Evolutionary conservation across 2,888 invertebrate genomes (phyloP).

Genomic region (Hemithea aestivaria): DNA sequence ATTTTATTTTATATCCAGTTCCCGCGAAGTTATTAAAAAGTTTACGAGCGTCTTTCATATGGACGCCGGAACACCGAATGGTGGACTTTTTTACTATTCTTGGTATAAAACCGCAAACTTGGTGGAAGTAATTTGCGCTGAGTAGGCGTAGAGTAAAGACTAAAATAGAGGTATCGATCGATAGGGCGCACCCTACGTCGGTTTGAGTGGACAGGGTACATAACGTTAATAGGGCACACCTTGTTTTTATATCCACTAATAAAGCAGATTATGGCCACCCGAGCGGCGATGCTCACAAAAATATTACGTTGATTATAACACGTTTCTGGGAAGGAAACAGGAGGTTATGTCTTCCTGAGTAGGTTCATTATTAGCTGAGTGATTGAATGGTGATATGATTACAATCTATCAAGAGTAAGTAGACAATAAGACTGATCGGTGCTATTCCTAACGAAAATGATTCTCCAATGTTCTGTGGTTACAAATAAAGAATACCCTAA

Average conservation of each 20-base stretch:
- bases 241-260: slow-evolving; percentile 49
- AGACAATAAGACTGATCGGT: too few species aligned
- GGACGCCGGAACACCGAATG: slow-evolving; percentile 13
- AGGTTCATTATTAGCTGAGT: too few species aligned
- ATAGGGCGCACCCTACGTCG: slow-evolving; percentile 49
- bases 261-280: slow-evolving; percentile 49
- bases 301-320: slow-evolving; percentile 17
- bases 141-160: slow-evolving; percentile 9
- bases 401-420: too few species aligned
- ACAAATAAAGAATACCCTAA: too few species aligned
- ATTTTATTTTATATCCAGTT: slow-evolving; percentile 1
- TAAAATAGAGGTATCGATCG: slow-evolving; percentile 40
- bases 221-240: slow-evolving; percentile 55
- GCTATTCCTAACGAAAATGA: too few species aligned
- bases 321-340: slow-evolving; percentile 4
- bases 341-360: slow-evolving; percentile 2
- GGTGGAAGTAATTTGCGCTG: slow-evolving; percentile 10
- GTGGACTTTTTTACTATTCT: slow-evolving; percentile 18
- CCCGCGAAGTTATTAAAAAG: slow-evolving; percentile 14
- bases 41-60: slow-evolving; percentile 15
- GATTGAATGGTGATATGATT: too few species aligned
- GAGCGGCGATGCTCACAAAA: slow-evolving; percentile 27
- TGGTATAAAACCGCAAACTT: slow-evolving; percentile 12
- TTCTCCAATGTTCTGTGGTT: too few species aligned
- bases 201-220: slow-evolving; percentile 42